Percentiles rank a stretch among this genome's conserved stretches.
These are phyloP conservation scores for Cyclargus thomasi DNA, from an alignment of 1,140 invertebrate genomes.

Conservation along the genomic window DNA sequence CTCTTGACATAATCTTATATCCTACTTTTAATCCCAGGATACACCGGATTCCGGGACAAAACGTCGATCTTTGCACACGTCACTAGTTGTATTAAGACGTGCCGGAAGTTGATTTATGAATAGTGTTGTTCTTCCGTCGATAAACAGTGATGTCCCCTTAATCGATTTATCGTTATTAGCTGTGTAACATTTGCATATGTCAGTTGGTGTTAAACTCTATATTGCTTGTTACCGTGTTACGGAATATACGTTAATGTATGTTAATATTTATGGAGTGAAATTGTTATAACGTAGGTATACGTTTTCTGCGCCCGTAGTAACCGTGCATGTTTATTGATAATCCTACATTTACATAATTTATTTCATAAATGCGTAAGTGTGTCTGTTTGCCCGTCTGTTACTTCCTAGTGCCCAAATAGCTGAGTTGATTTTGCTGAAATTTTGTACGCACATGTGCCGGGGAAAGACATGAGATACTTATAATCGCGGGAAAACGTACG, in stretches of 20 bases:
- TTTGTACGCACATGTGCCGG: too few species aligned
- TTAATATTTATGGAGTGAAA: neutral
- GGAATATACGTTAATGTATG: neutral
- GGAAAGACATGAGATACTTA: too few species aligned
- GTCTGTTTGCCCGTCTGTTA: too few species aligned
- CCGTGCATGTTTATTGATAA: too few species aligned
- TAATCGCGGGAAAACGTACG: too few species aligned
- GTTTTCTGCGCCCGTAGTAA: too few species aligned
- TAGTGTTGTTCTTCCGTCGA: conserved; percentile 33
- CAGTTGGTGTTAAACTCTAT: neutral
- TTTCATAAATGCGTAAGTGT: too few species aligned
- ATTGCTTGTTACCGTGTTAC: neutral
- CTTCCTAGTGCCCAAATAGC: too few species aligned
- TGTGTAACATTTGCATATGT: neutral
- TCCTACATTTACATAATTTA: too few species aligned
- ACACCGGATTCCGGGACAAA: conserved; percentile 36
- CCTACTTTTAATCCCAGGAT: neutral
- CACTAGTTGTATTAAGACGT: conserved; percentile 67
- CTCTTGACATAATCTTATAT: too few species aligned
- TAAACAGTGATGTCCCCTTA: conserved; percentile 38
- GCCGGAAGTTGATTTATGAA: conserved; percentile 59
- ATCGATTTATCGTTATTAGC: conserved; percentile 19
- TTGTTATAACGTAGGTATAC: neutral
- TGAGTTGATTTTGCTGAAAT: too few species aligned
- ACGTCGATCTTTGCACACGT: conserved; percentile 33